Evolutionary conservation across 2,797 vertebrate genomes (phyloP), one percentile per base, ranked within the genome.

Genomic region (Poecilia velifera): DNA sequence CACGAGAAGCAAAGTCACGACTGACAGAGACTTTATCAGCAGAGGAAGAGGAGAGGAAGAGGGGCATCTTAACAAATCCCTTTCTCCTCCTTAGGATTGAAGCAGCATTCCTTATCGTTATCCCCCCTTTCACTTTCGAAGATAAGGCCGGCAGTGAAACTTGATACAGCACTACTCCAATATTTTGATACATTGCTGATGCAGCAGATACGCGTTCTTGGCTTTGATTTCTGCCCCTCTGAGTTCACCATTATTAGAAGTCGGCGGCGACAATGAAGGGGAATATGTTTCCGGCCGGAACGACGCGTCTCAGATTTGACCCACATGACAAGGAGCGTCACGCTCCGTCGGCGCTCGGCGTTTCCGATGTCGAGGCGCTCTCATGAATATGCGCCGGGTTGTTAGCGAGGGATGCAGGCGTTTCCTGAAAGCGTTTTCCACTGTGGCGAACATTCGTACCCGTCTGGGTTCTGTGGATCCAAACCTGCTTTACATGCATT

Each of bases 11-110:
- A 82, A 74, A 85, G 87, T 84, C 74, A 77, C 87, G 84, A 89
- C 90, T 83, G 86, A n/a, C n/a, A n/a, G n/a, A 91, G 92, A 93
- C 91, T 73, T 80, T 92, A 94, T 93, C 91, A 76, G 85, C 74
- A 14, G 71, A 86, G 34, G 34, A 34, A 34, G 31, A 31, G 82
- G 72, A 36, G 80, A 81, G 81, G 81, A 88, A 79, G 82, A 41
- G 20, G 25, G 31, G 51, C 70, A 74, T 82, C 78, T 84, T 81
- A 43, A 78, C 85, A 87, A 87, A 91, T 90, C 91, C 82, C 70
- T 46, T 75, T 70, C 83, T 78, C 20, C 3, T 77, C 89, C 76
- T 74, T 73, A 34, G 81, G 76, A 83, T 85, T 45, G 79, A 83
- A 73, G 79, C 74, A 53, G 72, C 75, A 59, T 83, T 82, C 51